A percentile compares a stretch with the other conserved stretches of the same genome.
Evolutionary conservation across 2,797 vertebrate genomes (phyloP).

Genomic region (Acanthopagrus latus): DNA sequence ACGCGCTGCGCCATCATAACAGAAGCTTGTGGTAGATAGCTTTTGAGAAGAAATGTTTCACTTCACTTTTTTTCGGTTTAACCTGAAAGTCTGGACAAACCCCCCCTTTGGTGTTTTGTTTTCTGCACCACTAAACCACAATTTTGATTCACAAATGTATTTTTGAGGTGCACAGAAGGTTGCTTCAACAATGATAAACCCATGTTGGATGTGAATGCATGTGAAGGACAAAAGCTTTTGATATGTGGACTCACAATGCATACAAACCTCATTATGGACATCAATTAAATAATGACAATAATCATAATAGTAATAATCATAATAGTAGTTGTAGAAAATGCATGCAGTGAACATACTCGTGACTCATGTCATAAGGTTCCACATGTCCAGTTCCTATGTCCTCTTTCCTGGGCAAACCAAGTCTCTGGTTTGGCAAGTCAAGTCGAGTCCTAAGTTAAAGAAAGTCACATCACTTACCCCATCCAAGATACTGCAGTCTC

Average conservation of each 20-base stretch:
- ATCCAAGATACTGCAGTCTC: too few species aligned
- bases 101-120: neutral
- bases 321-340: neutral
- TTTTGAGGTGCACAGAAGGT: neutral
- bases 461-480: too few species aligned
- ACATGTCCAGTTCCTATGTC: too few species aligned
- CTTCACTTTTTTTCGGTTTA: constrained; percentile 26
- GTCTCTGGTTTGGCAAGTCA: too few species aligned
- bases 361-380: too few species aligned
- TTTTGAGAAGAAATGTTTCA: constrained; percentile 22
- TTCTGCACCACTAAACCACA: constrained; percentile 10
- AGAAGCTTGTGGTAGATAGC: neutral
- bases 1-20: constrained; percentile 7
- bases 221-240: neutral
- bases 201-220: neutral
- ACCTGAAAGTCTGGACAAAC: constrained; percentile 21
- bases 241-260: neutral
- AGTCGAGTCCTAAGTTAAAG: too few species aligned
- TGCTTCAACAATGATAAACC: neutral
- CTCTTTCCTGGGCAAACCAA: too few species aligned
- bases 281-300: neutral
- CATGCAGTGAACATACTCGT: too few species aligned
- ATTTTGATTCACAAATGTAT: neutral
- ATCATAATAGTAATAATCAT: neutral
- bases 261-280: too few species aligned